Evolutionary conservation across 2,113 vertebrate species (phyloP), one percentile per base, ranked within the genome.

Genomic region (Heteronetta atricapilla): DNA sequence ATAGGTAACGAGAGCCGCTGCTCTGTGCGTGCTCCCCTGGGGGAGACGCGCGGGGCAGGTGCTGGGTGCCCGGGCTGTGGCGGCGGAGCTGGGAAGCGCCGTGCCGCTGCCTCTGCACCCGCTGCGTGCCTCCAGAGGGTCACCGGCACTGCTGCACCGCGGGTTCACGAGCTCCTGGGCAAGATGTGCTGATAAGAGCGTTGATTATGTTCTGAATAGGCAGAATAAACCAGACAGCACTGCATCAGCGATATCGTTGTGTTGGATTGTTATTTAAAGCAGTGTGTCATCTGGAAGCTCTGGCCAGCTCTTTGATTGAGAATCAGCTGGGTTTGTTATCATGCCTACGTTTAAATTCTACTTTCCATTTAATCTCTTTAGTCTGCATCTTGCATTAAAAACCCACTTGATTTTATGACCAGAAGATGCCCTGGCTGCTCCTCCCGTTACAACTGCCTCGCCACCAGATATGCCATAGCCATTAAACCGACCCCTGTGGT

Each of bases 291-390:
- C 76, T 96, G 36, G 53, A 76, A 91, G 72, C 85, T 89, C 77
- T 93, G 82, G 60, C 88, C 68, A 59, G 19, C 60, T 90, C 76
- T 92, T 83, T 53, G 82, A 69, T 60, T 88, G 73, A 73, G 84
- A 92, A 92, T 95, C 90, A 97, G 60, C 73, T 82, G 90, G 42
- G 60, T 83, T 93, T 95, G 80, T 92, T 91, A 77, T 33, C 92
- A n/a, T 72, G 73, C 68, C 56, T 44, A 0, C 33, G 42, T 88
- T 95, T 67, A 86, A 81, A 86, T 17, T 63, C 36, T 59, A 42
- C 76, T 86, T 94, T 81, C 56, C 52, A 89, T 90, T 81, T 81
- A 83, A 84, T 63, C 60, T 84, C 44, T 93, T 87, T 15, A 88
- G 72, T 69, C 93, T 82, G 26, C n/a, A 34, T 89, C 93, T 91